A percentile compares a stretch with the other conserved stretches of the same genome.
These are phyloP conservation scores for Ichneumoninae sp. DNA, from an alignment of 2,888 invertebrate genomes.

Conservation along the genomic window DNA sequence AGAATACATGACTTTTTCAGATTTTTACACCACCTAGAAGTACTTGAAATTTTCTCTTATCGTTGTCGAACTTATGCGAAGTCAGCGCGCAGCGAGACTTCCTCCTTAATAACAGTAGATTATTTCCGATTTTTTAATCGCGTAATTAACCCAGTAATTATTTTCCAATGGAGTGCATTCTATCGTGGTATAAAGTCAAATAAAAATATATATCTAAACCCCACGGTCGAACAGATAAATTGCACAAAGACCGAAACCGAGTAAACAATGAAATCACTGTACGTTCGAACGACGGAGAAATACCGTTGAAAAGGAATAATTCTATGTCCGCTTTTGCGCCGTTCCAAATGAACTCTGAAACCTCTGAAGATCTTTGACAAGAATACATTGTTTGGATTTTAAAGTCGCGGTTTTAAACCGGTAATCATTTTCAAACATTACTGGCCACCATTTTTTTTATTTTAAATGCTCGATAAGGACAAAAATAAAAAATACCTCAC, in stretches of 20 bases:
- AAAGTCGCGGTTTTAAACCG: neutral
- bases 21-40: no score
- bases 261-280: neutral
- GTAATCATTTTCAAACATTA: neutral
- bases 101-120: neutral
- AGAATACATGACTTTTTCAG: no score
- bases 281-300: neutral
- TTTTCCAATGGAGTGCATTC: neutral
- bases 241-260: neutral
- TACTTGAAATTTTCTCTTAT: no score
- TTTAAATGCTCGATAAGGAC: neutral
- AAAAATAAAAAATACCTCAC: no score
- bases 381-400: neutral
- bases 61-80: no score
- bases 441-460: no score
- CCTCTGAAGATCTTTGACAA: neutral
- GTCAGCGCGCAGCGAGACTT: no score
- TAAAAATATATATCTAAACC: no score
- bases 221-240: no score
- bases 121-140: neutral
- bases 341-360: no score
- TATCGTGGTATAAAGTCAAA: neutral
- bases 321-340: no score
- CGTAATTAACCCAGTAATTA: neutral
- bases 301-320: neutral